Evolutionary conservation across 2,113 vertebrate species (phyloP), one percentile per base, ranked within the genome.

Genomic region (Erythrolamprus reginae): DNA sequence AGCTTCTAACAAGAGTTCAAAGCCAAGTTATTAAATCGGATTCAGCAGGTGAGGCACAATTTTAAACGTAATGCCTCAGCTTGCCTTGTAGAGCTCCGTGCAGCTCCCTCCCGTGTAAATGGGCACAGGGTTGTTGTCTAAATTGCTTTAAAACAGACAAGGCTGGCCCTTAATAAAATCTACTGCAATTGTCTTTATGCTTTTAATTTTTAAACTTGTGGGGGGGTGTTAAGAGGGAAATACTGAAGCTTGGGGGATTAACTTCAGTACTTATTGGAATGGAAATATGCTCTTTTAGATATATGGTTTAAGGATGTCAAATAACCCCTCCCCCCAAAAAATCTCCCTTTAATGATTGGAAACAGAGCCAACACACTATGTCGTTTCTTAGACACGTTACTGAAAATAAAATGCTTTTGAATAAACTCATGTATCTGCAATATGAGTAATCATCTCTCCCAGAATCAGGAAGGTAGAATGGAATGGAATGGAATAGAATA

Each of bases 11-110:
- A 15, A 0, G 84, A 91, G 88, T 89, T 94, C 90, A 90, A 93
- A 95, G 92, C 61, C 1, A 94, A 95, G 90, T 82, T 84, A 85
- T 92, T 93, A 90, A 93, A 51, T 84, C 5, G 52, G 91, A 91
- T 88, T 93, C 92, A 90, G 6, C 70, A 91, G 89, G 89, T 77
- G 87, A 84, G 90, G 93, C 77, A 89, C 58, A 84, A 87, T 86
- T 84, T 82, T 21, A 90, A 92, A 7, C 1, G 9, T 84, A 10
- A 47, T 2, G 26, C 3, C 1, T 7, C 33, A 42, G 70, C 15
- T 77, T 42, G 70, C 42, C 15, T 77, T 6, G 0, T 1, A 1
- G 1, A 0, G 21, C 23, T 28, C 6, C 61, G 24, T 0, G 0
- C 1, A 26, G 19, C 15, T 0, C 10, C 82, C 10, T 58, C 70